Evolutionary conservation across 2,113 vertebrate species (phyloP), one percentile per base, ranked within the genome.

Genomic region (Bufo bufo): DNA sequence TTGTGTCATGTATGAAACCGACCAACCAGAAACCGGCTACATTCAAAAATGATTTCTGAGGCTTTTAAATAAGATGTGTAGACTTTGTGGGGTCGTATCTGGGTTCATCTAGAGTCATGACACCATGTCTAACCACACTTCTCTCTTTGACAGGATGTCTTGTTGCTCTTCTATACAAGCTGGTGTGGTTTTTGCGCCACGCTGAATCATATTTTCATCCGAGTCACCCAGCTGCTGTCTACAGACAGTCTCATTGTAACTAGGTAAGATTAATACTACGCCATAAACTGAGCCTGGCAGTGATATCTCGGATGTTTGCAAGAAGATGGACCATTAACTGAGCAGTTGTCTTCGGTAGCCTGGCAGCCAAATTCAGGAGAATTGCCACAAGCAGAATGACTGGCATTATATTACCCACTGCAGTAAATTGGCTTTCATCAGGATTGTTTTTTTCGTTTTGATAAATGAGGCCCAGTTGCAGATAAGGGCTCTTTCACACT

Each of bases 141-240:
- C 23, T 84, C 20, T 84, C 63, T 71, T 43, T 89, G 87, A 4
- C 91, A 99, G 98, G 97, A 97, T 6, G 97, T 99, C 82, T 86
- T 99, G 93, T 93, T 99, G 90, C 95, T 99, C 54, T 99, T 99
- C 92, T 99, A 99, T 6, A 96, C 97, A 1, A 96, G 95, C 56
- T 99, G 98, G 98, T 99, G 98, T 58, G 98, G 98, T n/a, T 99
- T 99, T 92, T 99, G 98, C 92, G 94, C 95, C 3, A 95, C 95
- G 77, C 96, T 99, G 91, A 97, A 98, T 94, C 98, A 99, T 83
- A 50, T 99, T 90, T 95, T 99, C 87, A 96, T 99, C 93, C 97
- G 97, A 87, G 94, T 99, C 74, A 97, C 98, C 87, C 94, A 95
- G 4, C 94, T 98, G 56, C 91, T 99, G 90, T 96, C 96, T 85